Base-by-base conservation (phyloP, 2,797 vertebrate genomes). In the Eutrigla gurnardus region DNA sequence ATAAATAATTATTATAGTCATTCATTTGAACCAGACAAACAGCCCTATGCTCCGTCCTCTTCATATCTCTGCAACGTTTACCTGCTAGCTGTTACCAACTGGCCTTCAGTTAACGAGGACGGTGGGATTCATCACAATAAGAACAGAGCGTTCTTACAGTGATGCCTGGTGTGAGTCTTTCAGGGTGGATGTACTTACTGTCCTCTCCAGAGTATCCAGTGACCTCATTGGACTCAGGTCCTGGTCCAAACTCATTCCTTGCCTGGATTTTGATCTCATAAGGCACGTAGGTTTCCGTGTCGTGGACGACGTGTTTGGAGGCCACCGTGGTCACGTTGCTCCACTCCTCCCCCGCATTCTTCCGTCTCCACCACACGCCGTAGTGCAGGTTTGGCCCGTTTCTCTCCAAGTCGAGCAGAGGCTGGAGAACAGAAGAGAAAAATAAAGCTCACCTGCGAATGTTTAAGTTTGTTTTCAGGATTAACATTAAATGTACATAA, bases 231-330 rank as follows among this genome's bases (percentile, higher is more conserved):
- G 98, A 97, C 89, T 96, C 96, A 0, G 96, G 95, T 3, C 96
- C 97, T 5, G 74, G 64, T 58, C 98, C 98, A 14, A 97, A 96
- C 64, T 99, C 97, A 0, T 99, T 99, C 77, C 94, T 90, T 0
- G 97, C 96, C 93, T 97, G 97, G 82, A 99, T 95, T 88, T 96
- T 96, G 90, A 99, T 96, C 91, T 99, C 97, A 5, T 98, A 99
- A 78, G 96, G 95, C 7, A 96, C 94, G 2, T 96, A 99, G 82
- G 96, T 96, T 3, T 96, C 95, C 0, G 97, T 98, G 87, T 95
- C 91, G 17, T 91, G 92, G 42, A 99, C 91, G 0, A 96, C 88
- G 0, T 97, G 93, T 83, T 95, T 95, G 0, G 94, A 69, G 0
- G 52, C 68, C 57, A 81, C 88, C 3, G 97, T 96, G 0, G 96